phyloP scores from a whole-genome alignment of 2,888 invertebrate genomes.

The Dryobota labecula region DNA sequence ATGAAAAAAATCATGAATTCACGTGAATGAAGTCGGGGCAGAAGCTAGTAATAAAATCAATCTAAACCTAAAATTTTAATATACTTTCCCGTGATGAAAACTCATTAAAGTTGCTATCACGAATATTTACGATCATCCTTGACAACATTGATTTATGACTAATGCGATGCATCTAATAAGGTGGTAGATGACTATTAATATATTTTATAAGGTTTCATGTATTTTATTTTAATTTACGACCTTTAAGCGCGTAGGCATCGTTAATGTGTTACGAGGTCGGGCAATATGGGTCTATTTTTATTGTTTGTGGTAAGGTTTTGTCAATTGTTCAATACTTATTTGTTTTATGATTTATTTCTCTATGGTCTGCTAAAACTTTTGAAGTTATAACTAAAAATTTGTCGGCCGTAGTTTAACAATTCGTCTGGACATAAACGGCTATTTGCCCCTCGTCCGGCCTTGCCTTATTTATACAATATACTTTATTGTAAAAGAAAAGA shows the following conservation, averaged over 20 bases:
- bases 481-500: too few species aligned
- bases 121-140: slow-evolving; percentile 32
- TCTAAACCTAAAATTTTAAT: not conserved
- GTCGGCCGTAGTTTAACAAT: too few species aligned
- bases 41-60: not conserved
- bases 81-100: slow-evolving; percentile 13
- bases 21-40: not conserved
- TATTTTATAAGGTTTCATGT: slow-evolving; percentile 31
- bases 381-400: not conserved
- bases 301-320: slow-evolving; percentile 5
- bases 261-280: slow-evolving; percentile 39
- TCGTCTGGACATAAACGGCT: not conserved
- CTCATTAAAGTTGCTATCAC: slow-evolving; percentile 36
- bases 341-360: not conserved
- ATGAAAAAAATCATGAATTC: not conserved
- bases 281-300: slow-evolving; percentile 14
- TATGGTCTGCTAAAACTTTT: not conserved
- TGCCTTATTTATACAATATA: too few species aligned
- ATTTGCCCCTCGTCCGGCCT: not conserved
- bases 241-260: slow-evolving; percentile 24
- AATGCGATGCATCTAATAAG: slow-evolving; percentile 29
- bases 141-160: slow-evolving; percentile 38
- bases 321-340: too few species aligned
- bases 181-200: slow-evolving; percentile 36
- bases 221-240: slow-evolving; percentile 32